Evolutionary conservation across 2,113 vertebrate species (phyloP), one percentile per base, ranked within the genome.

Genomic region (Sciurus niger): DNA sequence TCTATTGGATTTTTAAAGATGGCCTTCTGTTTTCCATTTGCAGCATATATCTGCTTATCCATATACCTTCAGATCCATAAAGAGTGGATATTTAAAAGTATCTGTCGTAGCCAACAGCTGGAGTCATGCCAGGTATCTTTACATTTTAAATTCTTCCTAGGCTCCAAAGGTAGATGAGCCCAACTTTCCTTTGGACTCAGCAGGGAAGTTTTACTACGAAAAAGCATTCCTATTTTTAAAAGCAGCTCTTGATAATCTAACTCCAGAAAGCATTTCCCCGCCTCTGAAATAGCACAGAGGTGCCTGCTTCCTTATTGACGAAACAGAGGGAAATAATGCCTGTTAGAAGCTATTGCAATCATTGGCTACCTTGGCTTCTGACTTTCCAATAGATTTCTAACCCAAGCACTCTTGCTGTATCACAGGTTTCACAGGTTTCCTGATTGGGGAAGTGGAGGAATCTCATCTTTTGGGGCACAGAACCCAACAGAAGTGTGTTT

Each of bases 211-310:
- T 97, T 96, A 89, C 92, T 95, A 95, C 96, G 96, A 93, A 96
- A 97, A 94, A 93, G 80, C 92, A 96, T 55, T 92, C 93, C 97
- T 98, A 90, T 98, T 97, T 97, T 91, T 84, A 97, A 98, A 97
- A 92, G 92, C 77, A 86, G 80, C 79, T 94, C 97, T 95, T 96
- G 93, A 96, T 93, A 97, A 85, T 95, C 87, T 60, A 87, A 93
- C 96, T 96, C 92, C 63, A 95, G 93, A 97, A 97, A 95, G 95
- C 97, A 92, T 97, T 92, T 53, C 80, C 51, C 85, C 72, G 2
- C 68, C 93, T 95, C 87, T 97, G 94, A 97, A 97, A 96, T 65
- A 96, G 85, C 88, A 93, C 89, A 95, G 96, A 96, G 87, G 60
- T 22, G 2, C 77, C 72, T 92, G 96, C 73, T 93, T 97, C 87